Conservation (phyloP, 2,797 vertebrate genomes). For the Pseudomugil gertrudae region DNA sequence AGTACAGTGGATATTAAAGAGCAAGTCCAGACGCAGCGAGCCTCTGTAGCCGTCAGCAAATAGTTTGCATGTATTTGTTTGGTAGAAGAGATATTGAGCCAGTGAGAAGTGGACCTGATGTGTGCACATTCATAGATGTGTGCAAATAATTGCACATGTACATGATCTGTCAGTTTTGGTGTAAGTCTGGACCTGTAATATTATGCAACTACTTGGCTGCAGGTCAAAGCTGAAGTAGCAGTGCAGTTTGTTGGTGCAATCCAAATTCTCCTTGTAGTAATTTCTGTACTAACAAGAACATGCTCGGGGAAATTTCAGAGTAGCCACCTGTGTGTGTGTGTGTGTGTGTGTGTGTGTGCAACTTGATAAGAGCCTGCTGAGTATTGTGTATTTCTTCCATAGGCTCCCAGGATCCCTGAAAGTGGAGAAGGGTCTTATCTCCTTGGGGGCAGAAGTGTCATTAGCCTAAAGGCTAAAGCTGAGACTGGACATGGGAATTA, state of each 20-base stretch:
- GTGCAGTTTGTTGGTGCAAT: background rate
- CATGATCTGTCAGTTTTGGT: constrained; percentile 39
- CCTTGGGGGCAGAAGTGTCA: constrained; percentile 39
- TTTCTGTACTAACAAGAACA: background rate
- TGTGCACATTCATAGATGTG: constrained; percentile 24
- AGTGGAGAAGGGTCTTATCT: constrained; percentile 48
- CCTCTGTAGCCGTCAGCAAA: constrained; percentile 55
- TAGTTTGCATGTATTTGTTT: constrained; percentile 64
- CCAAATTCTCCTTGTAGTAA: constrained; percentile 16
- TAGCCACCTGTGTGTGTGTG: background rate
- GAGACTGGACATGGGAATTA: constrained; percentile 48
- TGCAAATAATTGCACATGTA: constrained; percentile 45
- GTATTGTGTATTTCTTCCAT: constrained; percentile 13
- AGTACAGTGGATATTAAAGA: constrained; percentile 40
- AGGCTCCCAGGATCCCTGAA: constrained; percentile 25
- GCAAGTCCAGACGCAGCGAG: constrained; percentile 58
- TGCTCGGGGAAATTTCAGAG: background rate
- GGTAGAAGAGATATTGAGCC: constrained; percentile 25
- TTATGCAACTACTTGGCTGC: constrained; percentile 31
- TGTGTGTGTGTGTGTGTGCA: constrained; percentile 17
- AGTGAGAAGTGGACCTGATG: constrained; percentile 7
- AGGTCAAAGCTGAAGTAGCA: constrained; percentile 16
- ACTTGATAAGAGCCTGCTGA: constrained; percentile 7
- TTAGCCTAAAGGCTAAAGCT: constrained; percentile 31
- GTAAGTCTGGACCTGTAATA: constrained; percentile 46